Conservation (phyloP, 2,797 vertebrate genomes). For the Acanthiza pusilla region DNA sequence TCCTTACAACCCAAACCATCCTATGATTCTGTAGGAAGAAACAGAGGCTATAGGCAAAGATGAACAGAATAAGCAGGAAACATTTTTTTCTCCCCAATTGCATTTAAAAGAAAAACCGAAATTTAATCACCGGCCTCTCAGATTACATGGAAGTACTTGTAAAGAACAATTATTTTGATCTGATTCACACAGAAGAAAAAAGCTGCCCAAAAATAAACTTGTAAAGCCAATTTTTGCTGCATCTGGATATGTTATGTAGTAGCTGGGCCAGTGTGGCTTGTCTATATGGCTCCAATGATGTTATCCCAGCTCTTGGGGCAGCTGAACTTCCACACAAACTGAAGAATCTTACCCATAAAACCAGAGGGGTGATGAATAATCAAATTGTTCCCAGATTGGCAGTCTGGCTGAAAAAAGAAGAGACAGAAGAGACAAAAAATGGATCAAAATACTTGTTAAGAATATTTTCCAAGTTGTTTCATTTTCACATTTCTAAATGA, state of each 20-base stretch:
- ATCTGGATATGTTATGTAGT: neutral
- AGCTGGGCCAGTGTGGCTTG: neutral
- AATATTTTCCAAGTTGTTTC: neutral
- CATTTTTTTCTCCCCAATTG: accelerated
- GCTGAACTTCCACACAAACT: neutral
- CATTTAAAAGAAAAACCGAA: neutral
- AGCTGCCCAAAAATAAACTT: neutral
- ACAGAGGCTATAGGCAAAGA: neutral
- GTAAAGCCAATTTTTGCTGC: neutral
- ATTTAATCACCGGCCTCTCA: neutral
- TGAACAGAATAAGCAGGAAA: neutral
- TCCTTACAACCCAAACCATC: neutral
- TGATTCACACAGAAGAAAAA: neutral
- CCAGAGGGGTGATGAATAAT: neutral
- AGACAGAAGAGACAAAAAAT: neutral
- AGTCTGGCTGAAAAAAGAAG: neutral
- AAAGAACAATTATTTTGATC: neutral
- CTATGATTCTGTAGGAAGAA: neutral
- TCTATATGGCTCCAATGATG: accelerated
- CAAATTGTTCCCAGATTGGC: neutral
- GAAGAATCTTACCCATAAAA: neutral
- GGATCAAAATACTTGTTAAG: neutral
- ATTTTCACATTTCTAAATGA: neutral
- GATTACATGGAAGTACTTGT: neutral
- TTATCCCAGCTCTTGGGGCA: neutral